These are phyloP conservation scores for Eurytoma californica DNA, from an alignment of 2,888 invertebrate genomes.

Conservation along the genomic window DNA sequence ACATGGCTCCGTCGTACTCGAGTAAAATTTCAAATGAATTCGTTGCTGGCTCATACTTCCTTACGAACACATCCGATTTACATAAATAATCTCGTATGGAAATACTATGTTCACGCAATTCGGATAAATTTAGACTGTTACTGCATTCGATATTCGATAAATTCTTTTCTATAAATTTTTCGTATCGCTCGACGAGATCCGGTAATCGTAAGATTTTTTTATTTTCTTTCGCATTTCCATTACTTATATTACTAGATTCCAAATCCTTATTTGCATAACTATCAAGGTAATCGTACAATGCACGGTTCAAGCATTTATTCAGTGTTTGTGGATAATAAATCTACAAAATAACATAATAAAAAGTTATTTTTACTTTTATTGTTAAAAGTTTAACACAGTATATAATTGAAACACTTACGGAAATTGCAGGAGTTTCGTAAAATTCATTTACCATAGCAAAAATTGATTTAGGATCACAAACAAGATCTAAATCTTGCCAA, in stretches of 20 bases:
- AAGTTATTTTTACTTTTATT: background rate
- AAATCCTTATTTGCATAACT: slow-evolving; percentile 56
- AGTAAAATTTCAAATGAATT: slow-evolving; percentile 63
- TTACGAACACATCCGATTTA: slow-evolving; percentile 39
- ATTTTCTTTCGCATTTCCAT: slow-evolving; percentile 34
- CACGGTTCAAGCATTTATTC: slow-evolving; percentile 62
- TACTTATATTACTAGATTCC: background rate
- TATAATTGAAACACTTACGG: slow-evolving; percentile 57
- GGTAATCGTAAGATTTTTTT: slow-evolving; percentile 58
- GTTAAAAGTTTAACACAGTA: background rate
- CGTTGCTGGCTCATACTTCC: slow-evolving; percentile 54
- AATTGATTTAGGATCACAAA: slow-evolving; percentile 67
- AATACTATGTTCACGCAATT: slow-evolving; percentile 44
- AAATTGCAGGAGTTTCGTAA: slow-evolving; percentile 64
- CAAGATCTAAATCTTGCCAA: slow-evolving; percentile 70
- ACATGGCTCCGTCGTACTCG: slow-evolving; percentile 57
- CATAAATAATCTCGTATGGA: slow-evolving; percentile 55
- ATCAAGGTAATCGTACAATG: slow-evolving; percentile 62
- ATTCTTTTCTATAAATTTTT: slow-evolving; percentile 58
- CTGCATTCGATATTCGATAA: slow-evolving; percentile 19
- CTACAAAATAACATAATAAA: slow-evolving; percentile 57
- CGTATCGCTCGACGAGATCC: slow-evolving; percentile 64
- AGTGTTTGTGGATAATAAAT: slow-evolving; percentile 65
- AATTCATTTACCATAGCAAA: slow-evolving; percentile 71
- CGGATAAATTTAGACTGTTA: slow-evolving; percentile 14